phyloP scores from a whole-genome alignment of 2,797 vertebrate species.

The Gallinago nigripennis region DNA sequence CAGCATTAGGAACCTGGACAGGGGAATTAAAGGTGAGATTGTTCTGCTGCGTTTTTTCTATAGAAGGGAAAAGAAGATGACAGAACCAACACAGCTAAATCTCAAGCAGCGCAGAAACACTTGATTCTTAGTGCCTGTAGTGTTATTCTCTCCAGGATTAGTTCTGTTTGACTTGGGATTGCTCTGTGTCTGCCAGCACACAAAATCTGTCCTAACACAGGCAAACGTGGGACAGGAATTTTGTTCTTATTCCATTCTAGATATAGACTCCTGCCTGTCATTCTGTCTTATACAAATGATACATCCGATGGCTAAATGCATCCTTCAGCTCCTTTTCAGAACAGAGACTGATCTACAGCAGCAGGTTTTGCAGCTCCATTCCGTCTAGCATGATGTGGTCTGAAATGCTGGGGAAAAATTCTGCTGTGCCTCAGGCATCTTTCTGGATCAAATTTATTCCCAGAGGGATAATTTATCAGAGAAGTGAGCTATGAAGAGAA shows the following conservation, averaged over 20 bases:
- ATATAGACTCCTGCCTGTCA: not conserved
- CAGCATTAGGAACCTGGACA: fast-evolving
- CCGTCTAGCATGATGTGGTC: not conserved
- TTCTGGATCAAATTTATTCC: slow-evolving; percentile 17
- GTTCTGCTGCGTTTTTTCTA: not conserved
- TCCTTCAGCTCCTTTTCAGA: not conserved
- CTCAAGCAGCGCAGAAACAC: not conserved
- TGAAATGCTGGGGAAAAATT: not conserved
- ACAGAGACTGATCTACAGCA: not conserved
- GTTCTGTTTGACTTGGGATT: not conserved
- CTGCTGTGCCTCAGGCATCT: slow-evolving; percentile 13
- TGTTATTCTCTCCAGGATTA: not conserved
- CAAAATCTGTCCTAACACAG: not conserved
- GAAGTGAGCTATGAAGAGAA: slow-evolving; percentile 12
- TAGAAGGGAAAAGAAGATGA: not conserved
- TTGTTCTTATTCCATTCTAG: not conserved
- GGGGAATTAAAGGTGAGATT: not conserved
- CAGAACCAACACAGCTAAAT: not conserved
- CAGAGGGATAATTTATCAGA: not conserved
- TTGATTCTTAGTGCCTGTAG: not conserved
- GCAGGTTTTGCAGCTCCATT: slow-evolving; percentile 7
- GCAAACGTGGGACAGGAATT: not conserved
- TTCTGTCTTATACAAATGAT: not conserved
- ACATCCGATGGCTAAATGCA: fast-evolving
- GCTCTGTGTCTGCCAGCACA: not conserved